Evolutionary conservation across 2,888 invertebrate genomes (phyloP).

Genomic region (Rotaria macrura): DNA sequence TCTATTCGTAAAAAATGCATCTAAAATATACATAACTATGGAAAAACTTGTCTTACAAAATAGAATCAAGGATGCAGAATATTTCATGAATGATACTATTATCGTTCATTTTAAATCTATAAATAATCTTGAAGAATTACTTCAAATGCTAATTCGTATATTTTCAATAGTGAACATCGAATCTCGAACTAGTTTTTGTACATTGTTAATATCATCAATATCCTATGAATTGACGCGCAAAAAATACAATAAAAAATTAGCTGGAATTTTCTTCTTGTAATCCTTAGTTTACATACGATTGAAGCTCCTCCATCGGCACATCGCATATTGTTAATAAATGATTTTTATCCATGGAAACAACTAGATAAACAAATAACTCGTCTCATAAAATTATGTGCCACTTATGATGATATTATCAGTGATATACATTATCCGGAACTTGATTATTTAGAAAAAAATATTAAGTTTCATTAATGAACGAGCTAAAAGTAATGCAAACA

Average conservation of each 20-base stretch:
- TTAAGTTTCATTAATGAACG: background rate
- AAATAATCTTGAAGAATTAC: background rate
- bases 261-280: background rate
- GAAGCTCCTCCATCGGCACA: background rate
- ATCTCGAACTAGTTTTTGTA: background rate
- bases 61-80: no score
- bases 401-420: background rate
- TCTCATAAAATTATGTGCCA: background rate
- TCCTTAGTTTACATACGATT: background rate
- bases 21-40: background rate
- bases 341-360: conserved; percentile 17
- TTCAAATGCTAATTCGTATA: background rate
- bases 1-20: background rate
- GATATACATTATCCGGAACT: background rate
- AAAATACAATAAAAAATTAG: background rate
- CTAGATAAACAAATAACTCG: background rate
- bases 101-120: background rate
- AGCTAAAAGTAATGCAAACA: background rate
- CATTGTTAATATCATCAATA: background rate
- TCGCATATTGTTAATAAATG: background rate
- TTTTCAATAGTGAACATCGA: background rate
- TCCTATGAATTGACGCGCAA: background rate
- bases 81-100: background rate
- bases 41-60: background rate
- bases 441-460: background rate